Evolutionary conservation across 2,797 vertebrate genomes (phyloP), one percentile per base, ranked within the genome.

Genomic region (Sebastes diaconus): DNA sequence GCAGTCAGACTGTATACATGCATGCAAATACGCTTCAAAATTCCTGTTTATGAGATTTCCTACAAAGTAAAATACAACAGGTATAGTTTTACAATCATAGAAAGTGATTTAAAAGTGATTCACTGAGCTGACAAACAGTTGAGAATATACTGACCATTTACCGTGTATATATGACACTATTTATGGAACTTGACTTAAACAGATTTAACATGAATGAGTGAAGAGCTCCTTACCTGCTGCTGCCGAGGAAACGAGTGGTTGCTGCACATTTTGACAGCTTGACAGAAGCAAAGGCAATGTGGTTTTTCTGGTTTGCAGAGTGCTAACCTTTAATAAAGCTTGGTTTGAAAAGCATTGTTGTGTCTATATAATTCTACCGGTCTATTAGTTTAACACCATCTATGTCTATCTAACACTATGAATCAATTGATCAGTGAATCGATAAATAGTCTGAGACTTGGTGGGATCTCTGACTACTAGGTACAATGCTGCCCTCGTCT

Each of bases 151-250:
- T 63, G 39, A 34, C 4, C 1, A 36, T 52, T 52, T 16, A 63
- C 27, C 27, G 27, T 29, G 27, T 29, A 29, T 29, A 29, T 29
- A 29, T 11, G 9, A 52, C 13, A 30, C 20, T 24, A 20, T 68
- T 20, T 6, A 10, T 24, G n/a, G 11, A 4, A 63, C 14, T 58
- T 5, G 30, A 11, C 60, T 63, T 11, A 12, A 30, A 50, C 46
- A 52, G 46, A 52, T 52, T 20, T 52, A n/a, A 52, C 20, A 66
- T 27, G 50, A 46, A 25, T 46, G 3, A 27, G 22, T 5, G 11
- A 32, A 25, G 75, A 60, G 57, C 24, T 60, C 36, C 60, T 46
- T 59, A 68, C 75, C 75, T 69, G 75, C 18, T 54, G 5, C 67
- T n/a, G 34, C 8, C 4, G 4, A 9, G 3, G 11, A 65, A 30